Base-by-base conservation (phyloP, 2,888 invertebrate species). In the Pharmacophagus antenor region DNA sequence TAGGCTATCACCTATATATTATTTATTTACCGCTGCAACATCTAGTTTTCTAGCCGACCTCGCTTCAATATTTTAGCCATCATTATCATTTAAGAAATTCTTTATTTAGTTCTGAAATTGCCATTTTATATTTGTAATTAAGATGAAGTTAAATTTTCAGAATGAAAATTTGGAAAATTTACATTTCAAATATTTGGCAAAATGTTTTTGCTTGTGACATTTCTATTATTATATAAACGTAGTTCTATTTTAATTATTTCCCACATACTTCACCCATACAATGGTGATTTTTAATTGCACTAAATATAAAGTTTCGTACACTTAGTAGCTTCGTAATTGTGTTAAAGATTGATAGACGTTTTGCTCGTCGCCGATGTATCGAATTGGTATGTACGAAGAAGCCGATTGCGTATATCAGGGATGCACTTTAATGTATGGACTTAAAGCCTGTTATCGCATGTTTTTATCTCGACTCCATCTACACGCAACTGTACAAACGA, bases 341-440 rank as follows among this genome's bases (percentile, higher is more conserved):
- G 18, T 54, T 59, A 54, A 49, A 54, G 54, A 59, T 55, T 60
- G 37, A 56, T 60, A 20, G 60, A 46, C 51, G 44, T 59, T 59
- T 46, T 54, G 23, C 44, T 23, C 50, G 17, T 59, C 49, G 49
- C 23, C 18, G 22, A 18, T 54, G 42, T n/a, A 54, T 44, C 15
- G 20, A 18, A 22, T 42, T 27, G 25, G 21, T n/a, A 41, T 18
- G 47, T 42, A 49, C 17, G 41, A 15, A 18, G 37, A 3, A 20
- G 20, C 17, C 17, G n/a, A 22, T 3, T 17, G n/a, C 4, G 18
- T 23, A 46, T n/a, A 12, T 1, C 6, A 37, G 21, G 20, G 41
- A 46, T 37, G 18, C 5, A 50, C 54, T 31, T 46, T 60, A 44
- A 46, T 4, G 2, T 20, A 18, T 20, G 8, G 20, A 17, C 12